A percentile compares a stretch with the other conserved stretches of the same genome.
phyloP scores from a whole-genome alignment of 30 jellyfish, hydroid and myxozoan genomes.

The Sanderia malayensis region DNA sequence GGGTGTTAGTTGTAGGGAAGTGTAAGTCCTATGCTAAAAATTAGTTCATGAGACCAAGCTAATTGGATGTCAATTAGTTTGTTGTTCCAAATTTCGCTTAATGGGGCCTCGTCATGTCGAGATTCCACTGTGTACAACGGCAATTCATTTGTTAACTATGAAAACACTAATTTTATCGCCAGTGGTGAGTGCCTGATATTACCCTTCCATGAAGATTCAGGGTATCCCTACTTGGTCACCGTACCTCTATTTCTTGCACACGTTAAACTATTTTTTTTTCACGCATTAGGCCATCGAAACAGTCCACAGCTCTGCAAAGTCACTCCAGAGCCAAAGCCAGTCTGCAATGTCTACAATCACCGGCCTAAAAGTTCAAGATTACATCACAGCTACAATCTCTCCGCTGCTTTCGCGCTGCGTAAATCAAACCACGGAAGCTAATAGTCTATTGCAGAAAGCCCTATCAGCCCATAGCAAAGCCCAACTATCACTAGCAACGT shows the following conservation, averaged over 20 bases:
- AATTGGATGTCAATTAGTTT: no score
- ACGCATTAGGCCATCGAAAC: slow-evolving; percentile 47
- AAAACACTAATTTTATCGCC: no score
- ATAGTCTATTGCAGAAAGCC: neutral
- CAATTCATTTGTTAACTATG: no score
- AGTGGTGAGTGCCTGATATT: no score
- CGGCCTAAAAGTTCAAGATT: slow-evolving; percentile 40
- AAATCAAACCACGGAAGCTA: slow-evolving; percentile 39
- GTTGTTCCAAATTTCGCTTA: no score
- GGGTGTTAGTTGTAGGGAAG: neutral
- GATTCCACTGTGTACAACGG: no score
- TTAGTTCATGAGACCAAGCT: neutral
- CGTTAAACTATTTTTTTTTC: no score
- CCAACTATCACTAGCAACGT: slow-evolving; percentile 21
- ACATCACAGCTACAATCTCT: slow-evolving; percentile 19
- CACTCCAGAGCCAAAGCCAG: slow-evolving; percentile 31
- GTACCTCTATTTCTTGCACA: no score
- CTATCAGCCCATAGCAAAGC: slow-evolving; percentile 26
- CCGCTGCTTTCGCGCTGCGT: slow-evolving; percentile 57
- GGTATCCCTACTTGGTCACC: no score
- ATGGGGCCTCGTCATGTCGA: no score
- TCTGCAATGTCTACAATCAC: slow-evolving; percentile 32
- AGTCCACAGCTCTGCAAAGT: slow-evolving; percentile 22
- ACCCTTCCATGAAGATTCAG: no score
- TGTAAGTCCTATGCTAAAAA: neutral